Base-by-base conservation (phyloP, 2,888 invertebrate genomes). In the Diabrotica balteata region DNA sequence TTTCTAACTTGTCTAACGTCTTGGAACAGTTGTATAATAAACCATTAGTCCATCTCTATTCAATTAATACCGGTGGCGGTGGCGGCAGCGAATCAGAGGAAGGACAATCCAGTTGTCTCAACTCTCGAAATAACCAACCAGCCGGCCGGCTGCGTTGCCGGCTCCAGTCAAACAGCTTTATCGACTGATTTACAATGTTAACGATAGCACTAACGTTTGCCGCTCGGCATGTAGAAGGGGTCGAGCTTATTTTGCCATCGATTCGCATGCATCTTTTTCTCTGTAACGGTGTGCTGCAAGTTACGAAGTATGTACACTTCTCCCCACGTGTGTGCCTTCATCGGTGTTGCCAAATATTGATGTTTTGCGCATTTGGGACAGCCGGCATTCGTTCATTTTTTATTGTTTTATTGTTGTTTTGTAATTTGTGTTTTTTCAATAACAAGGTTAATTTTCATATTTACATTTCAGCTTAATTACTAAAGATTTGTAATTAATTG, bases 181-280 rank as follows among this genome's bases (percentile, higher is more conserved):
- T 68, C 68, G 68, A 68, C 65, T 68, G 68, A 55, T 60, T 61
- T 52, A 57, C 60, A 42, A 63, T 42, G 59, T 55, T 47, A 57
- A 32, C 8, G 55, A 60, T 42, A 9, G 46, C 51, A 17, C 53
- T 10, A 43, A 59, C 60, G 47, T 50, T 65, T 57, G 67, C 66
- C 67, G 69, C 66, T 63, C 58, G 47, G 10, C 47, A 45, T 42
- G 59, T 50, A 67, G 60, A 43, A 51, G 10, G 63, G 57, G 22
- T 49, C 54, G 66, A 43, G 10, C 62, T 66, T 46, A 51, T 68
- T 72, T 68, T 51, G 69, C 68, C 69, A 69, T 71, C 67, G 69
- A 69, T 71, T 69, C 65, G 71, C 71, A 67, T 65, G 65, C 69
- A 59, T 69, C 69, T 62, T 65, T 71, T 62, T 68, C 62, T 71